Evolutionary conservation across 2,888 invertebrate genomes (phyloP).

Genomic region (Limnephilus marmoratus): DNA sequence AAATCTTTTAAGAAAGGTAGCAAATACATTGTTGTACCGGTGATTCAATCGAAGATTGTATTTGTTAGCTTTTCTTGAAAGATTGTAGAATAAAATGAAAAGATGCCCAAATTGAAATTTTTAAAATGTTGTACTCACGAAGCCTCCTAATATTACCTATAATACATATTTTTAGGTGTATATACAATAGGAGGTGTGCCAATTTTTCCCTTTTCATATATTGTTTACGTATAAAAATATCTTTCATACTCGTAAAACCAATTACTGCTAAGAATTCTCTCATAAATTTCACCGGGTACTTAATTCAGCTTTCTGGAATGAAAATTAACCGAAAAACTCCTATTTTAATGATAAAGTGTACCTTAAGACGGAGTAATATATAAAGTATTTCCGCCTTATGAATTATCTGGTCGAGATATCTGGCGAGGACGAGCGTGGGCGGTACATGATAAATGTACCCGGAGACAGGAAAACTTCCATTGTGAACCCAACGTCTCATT

Average conservation of each 20-base stretch:
- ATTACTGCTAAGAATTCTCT: not conserved
- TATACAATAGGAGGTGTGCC: not conserved
- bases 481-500: conserved; percentile 48
- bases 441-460: conserved; percentile 44
- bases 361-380: conserved; percentile 29
- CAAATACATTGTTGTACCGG: no score
- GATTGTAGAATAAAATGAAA: no score
- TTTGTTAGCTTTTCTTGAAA: no score
- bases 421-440: not conserved
- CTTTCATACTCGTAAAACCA: not conserved
- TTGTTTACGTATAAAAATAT: not conserved
- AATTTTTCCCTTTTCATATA: not conserved
- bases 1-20: no score
- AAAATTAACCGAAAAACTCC: conserved; percentile 16
- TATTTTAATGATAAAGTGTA: conserved; percentile 19
- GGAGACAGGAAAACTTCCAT: conserved; percentile 45
- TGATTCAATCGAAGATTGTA: no score
- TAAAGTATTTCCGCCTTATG: conserved; percentile 31
- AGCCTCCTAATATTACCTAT: no score
- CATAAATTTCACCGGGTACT: not conserved
- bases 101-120: no score
- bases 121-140: no score
- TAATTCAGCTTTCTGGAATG: not conserved
- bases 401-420: conserved; percentile 35
- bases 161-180: no score